Percentiles rank a stretch among this genome's conserved stretches.
Evolutionary conservation across 2,797 vertebrate genomes (phyloP).

Genomic region (Falco cherrug): DNA sequence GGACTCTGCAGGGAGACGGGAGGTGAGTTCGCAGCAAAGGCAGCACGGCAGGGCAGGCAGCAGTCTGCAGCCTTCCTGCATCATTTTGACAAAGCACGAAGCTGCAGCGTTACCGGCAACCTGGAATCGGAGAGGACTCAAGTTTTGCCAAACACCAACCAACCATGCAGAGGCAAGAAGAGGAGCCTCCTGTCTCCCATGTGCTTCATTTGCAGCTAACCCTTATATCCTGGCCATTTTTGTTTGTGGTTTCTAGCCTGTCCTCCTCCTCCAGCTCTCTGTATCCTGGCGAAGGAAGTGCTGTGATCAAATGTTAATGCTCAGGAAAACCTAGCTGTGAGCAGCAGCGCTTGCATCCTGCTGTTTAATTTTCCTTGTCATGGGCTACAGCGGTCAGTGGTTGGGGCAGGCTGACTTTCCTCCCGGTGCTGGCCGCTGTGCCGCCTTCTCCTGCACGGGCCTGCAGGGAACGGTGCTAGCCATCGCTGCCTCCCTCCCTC

Average conservation of each 20-base stretch:
- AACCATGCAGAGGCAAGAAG: background rate
- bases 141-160: background rate
- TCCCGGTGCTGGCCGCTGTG: fast-evolving
- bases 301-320: background rate
- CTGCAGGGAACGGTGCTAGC: background rate
- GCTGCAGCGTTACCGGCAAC: background rate
- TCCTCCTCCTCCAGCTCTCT: background rate
- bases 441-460: background rate
- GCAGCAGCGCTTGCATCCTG: background rate
- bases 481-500: background rate
- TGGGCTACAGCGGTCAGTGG: background rate
- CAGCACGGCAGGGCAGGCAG: background rate
- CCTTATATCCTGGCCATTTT: background rate
- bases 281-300: background rate
- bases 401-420: background rate
- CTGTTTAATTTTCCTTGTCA: background rate
- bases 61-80: background rate
- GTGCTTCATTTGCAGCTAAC: background rate
- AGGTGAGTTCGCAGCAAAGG: background rate
- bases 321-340: background rate
- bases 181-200: background rate
- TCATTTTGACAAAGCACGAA: background rate
- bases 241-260: background rate
- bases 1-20: background rate
- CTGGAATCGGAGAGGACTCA: background rate